A percentile compares a stretch with the other conserved stretches of the same genome.
These are phyloP conservation scores for Hemithea aestivaria DNA, from an alignment of 2,888 invertebrate genomes.

Conservation along the genomic window DNA sequence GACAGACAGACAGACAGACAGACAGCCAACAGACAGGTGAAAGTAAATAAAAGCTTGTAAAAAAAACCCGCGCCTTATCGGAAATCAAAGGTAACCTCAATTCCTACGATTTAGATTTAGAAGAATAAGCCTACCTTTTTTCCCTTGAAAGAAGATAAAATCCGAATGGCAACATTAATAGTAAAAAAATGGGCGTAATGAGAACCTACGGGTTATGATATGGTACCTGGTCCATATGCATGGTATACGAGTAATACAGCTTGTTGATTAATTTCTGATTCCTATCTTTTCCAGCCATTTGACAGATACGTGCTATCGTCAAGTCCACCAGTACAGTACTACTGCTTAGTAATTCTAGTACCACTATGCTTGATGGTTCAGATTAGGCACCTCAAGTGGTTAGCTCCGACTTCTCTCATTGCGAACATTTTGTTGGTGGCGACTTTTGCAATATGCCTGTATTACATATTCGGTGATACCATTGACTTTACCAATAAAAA, in stretches of 20 bases:
- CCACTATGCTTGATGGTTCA: constrained; percentile 65
- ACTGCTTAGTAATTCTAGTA: constrained; percentile 56
- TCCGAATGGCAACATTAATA: too few species aligned
- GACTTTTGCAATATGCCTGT: constrained; percentile 89
- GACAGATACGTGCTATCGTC: constrained; percentile 54
- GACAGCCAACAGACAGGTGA: too few species aligned
- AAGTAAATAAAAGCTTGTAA: too few species aligned
- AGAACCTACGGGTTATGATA: too few species aligned
- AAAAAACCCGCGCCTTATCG: too few species aligned
- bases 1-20: too few species aligned
- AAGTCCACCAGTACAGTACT: constrained; percentile 55
- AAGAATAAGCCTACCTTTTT: too few species aligned
- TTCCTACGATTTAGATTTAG: too few species aligned
- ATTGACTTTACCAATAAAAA: constrained; percentile 67
- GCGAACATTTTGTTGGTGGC: constrained; percentile 89
- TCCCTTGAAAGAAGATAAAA: too few species aligned
- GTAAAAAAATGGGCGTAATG: too few species aligned
- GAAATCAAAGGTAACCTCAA: too few species aligned
- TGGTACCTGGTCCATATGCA: too few species aligned
- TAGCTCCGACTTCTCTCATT: constrained; percentile 92
- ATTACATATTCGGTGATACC: constrained; percentile 84
- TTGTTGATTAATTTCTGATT: background rate
- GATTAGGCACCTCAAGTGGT: constrained; percentile 86
- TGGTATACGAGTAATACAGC: background rate
- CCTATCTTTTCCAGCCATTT: constrained; percentile 57